Base-by-base conservation (phyloP, 2,797 vertebrate genomes). In the Anguilla anguilla region DNA sequence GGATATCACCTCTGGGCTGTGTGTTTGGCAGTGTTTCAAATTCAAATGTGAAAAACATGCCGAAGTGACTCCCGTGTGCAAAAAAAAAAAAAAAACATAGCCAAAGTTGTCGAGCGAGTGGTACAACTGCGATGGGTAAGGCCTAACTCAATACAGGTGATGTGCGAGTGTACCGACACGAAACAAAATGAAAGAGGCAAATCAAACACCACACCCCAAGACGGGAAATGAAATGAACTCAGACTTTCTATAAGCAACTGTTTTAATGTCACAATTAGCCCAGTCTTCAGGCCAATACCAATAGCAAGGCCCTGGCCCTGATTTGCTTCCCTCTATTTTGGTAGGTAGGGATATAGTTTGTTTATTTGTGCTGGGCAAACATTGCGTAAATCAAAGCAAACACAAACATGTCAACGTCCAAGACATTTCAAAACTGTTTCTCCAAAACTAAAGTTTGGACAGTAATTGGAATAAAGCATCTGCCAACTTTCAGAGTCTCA, bases 271-370 rank as follows among this genome's bases (percentile, higher is more conserved):
- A 69, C 25, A 69, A 28, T 69, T 69, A n/a, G n/a, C 64, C 64
- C 64, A 69, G 64, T 69, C 64, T 69, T 69, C 64, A 28, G 64
- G 25, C 64, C n/a, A 28, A 69, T 10, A 69, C 25, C 64, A 69
- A 10, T 69, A n/a, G 64, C 64, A 69, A 69, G 64, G 64, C 25
- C 10, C 25, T 69, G 64, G 64, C n/a, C n/a, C n/a, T 28, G 64
- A 69, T 69, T 69, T 69, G 25, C 64, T 67, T 67, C n/a, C 64
- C n/a, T 69, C 64, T 25, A 28, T 69, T 69, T 69, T 69, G 64
- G 25, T 69, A 28, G 25, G 64, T n/a, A 69, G 25, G 64, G 28
- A 69, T 69, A 69, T 11, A 69, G 64, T 69, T n/a, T n/a, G 64
- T 69, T n/a, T 69, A 69, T 69, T 69, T 28, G 64, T 0, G 28